phyloP scores from a whole-genome alignment of 2,113 vertebrate species.

The Epinephelus moara region DNA sequence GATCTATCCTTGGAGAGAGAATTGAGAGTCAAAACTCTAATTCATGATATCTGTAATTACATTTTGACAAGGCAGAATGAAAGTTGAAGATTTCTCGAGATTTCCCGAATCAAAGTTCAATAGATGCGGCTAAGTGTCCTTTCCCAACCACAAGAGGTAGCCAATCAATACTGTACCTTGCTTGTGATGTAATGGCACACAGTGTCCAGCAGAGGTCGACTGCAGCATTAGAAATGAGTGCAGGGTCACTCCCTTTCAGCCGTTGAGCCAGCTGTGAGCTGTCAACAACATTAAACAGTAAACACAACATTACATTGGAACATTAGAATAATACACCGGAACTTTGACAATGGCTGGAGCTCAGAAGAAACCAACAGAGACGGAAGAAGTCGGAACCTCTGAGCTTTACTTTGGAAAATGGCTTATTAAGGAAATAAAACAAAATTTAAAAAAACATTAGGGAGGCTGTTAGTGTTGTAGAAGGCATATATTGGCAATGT shows the following conservation, averaged over 20 bases:
- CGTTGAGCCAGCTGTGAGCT: constrained; percentile 13
- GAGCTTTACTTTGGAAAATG: neutral
- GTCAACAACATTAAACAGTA: constrained; percentile 17
- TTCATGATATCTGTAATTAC: too few relatives aligned
- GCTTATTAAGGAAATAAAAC: neutral
- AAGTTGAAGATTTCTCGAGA: too few relatives aligned
- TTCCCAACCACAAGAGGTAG: neutral
- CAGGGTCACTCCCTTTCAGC: constrained; percentile 42
- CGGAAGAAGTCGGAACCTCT: too few relatives aligned
- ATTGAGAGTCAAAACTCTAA: too few relatives aligned
- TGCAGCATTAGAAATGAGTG: neutral
- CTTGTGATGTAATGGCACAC: constrained; percentile 33
- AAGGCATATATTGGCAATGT: neutral
- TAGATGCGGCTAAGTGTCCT: too few relatives aligned
- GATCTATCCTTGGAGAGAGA: too few relatives aligned
- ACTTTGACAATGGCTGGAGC: neutral
- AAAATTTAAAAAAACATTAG: neutral
- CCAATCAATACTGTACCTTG: neutral
- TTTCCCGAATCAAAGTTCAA: too few relatives aligned
- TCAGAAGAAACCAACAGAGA: neutral
- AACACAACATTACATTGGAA: neutral
- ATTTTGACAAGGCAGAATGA: too few relatives aligned
- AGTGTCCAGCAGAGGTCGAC: constrained; percentile 62
- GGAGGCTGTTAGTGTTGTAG: neutral
- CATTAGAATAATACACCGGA: neutral